Conservation (phyloP, 2,888 invertebrate genomes). For the Steinernema carpocapsae region DNA sequence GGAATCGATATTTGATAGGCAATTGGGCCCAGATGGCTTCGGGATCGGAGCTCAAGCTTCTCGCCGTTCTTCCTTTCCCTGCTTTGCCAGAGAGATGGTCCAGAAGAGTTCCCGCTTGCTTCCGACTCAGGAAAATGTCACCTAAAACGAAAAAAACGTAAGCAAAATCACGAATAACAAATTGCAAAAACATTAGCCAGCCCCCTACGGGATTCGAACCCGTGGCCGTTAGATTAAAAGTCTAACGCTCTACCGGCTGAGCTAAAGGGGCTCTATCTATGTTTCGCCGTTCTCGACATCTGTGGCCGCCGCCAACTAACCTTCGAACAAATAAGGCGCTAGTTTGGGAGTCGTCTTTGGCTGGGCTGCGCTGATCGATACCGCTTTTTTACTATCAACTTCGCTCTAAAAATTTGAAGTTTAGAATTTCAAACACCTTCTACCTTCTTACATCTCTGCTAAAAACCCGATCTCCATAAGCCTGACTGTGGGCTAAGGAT, state of each 20-base stretch:
- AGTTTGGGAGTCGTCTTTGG: slow-evolving; percentile 57
- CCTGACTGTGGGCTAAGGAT: slow-evolving; percentile 55
- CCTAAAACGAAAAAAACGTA: slow-evolving; percentile 48
- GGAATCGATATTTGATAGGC: slow-evolving; percentile 64
- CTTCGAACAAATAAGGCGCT: slow-evolving; percentile 64
- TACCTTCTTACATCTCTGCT: slow-evolving; percentile 55
- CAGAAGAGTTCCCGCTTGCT: slow-evolving; percentile 63
- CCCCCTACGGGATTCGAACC: background rate
- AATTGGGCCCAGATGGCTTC: slow-evolving; percentile 57
- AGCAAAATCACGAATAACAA: background rate
- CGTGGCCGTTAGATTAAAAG: background rate
- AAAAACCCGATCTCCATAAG: slow-evolving; percentile 56
- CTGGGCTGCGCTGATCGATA: slow-evolving; percentile 57
- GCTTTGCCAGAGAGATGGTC: slow-evolving; percentile 39
- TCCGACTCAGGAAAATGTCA: slow-evolving; percentile 62
- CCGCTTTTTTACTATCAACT: slow-evolving; percentile 51
- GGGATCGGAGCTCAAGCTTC: slow-evolving; percentile 59
- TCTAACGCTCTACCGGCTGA: background rate
- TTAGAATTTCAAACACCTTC: background rate
- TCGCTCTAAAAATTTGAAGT: slow-evolving; percentile 23
- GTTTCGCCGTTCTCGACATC: background rate
- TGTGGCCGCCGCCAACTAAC: slow-evolving; percentile 41
- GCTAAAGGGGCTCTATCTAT: background rate
- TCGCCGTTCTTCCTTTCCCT: slow-evolving; percentile 33
- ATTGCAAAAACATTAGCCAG: background rate